These are phyloP conservation scores for Ecliptopera silaceata DNA, from an alignment of 2,888 invertebrate genomes.

Conservation along the genomic window DNA sequence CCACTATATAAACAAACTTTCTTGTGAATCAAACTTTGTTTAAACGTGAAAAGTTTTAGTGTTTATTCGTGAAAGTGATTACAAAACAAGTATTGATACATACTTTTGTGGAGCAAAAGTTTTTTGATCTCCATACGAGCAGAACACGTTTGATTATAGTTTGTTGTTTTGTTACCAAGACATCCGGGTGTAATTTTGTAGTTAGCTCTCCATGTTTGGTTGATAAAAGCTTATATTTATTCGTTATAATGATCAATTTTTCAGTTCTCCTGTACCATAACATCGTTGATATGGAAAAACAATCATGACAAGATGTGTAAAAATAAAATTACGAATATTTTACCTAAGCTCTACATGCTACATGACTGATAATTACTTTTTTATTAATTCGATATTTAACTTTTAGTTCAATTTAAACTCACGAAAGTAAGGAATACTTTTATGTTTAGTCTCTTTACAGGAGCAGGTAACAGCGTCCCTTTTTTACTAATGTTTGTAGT, in stretches of 20 bases:
- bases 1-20: conserved; percentile 58
- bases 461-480: conserved; percentile 74
- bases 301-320: conserved; percentile 40
- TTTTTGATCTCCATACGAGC: conserved; percentile 63
- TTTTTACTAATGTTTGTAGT: conserved; percentile 63
- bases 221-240: conserved; percentile 39
- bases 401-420: neutral
- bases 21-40: conserved; percentile 63
- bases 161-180: conserved; percentile 78
- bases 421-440: neutral
- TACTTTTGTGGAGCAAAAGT: conserved; percentile 49
- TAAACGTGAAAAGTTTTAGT: conserved; percentile 53
- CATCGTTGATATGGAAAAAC: conserved; percentile 41
- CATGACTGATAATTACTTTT: neutral
- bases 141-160: conserved; percentile 74
- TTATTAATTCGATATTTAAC: neutral
- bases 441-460: conserved; percentile 24
- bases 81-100: conserved; percentile 58
- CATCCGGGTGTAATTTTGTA: conserved; percentile 68
- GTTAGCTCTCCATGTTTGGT: conserved; percentile 47
- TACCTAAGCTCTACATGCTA: neutral
- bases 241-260: conserved; percentile 34
- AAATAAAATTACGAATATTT: neutral
- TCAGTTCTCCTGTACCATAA: conserved; percentile 7
- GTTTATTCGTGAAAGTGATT: conserved; percentile 52